These are phyloP conservation scores for Pammene fasciana DNA, from an alignment of 2,888 invertebrate genomes.

Conservation along the genomic window DNA sequence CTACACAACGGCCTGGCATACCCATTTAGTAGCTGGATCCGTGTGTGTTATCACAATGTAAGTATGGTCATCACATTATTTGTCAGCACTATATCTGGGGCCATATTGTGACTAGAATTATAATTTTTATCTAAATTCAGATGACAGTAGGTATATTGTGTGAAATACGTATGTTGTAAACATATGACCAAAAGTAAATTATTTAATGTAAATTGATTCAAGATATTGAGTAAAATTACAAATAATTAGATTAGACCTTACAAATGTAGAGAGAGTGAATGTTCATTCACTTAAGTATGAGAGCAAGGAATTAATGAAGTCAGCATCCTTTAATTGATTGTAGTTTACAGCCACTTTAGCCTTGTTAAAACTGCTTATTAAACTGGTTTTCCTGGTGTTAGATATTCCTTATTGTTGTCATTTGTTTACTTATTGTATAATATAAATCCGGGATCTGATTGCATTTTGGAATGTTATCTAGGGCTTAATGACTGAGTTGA, in stretches of 20 bases:
- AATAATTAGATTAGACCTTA: neutral
- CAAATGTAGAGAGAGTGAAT: neutral
- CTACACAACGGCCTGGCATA: slow-evolving; percentile 79
- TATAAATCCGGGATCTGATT: too few species aligned
- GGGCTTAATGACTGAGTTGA: too few species aligned
- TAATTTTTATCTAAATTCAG: neutral
- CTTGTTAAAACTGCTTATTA: neutral
- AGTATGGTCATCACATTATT: slow-evolving; percentile 50
- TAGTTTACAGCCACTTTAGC: neutral
- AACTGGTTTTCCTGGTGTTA: too few species aligned
- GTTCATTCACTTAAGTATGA: neutral
- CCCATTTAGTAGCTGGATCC: slow-evolving; percentile 77
- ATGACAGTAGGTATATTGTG: too few species aligned
- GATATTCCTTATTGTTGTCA: too few species aligned
- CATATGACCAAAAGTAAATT: neutral
- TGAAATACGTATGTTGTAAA: too few species aligned
- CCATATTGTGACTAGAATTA: neutral
- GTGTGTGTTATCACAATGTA: slow-evolving; percentile 77
- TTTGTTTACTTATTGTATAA: too few species aligned
- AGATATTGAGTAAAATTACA: neutral
- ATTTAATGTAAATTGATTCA: neutral
- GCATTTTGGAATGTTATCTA: too few species aligned
- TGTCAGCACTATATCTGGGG: neutral
- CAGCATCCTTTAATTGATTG: neutral
- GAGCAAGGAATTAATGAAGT: neutral